Conservation (phyloP, 1,140 invertebrate genomes). For the Drosophila leontia region DNA sequence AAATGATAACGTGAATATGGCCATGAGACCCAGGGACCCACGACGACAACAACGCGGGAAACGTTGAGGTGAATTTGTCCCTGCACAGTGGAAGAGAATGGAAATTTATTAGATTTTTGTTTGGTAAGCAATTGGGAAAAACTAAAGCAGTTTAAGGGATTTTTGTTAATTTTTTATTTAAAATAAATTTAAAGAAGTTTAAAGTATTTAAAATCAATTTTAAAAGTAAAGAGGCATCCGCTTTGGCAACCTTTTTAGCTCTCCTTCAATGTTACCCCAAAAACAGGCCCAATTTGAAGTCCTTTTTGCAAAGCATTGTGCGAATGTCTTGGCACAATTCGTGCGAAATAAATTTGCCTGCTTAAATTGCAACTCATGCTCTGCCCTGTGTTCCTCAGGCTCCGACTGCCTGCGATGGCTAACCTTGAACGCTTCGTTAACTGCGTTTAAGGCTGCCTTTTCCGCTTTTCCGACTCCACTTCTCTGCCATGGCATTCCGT, state of each 20-base stretch:
- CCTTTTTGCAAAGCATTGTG: slow-evolving; percentile 43
- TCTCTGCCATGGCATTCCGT: neutral
- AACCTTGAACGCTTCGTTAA: slow-evolving; percentile 73
- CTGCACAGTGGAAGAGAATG: slow-evolving; percentile 8
- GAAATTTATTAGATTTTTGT: slow-evolving; percentile 5
- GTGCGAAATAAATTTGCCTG: slow-evolving; percentile 76
- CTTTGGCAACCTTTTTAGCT: too few relatives aligned
- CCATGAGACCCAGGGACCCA: slow-evolving; percentile 38
- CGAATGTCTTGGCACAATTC: slow-evolving; percentile 61
- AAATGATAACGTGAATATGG: slow-evolving; percentile 74
- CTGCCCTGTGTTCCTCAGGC: slow-evolving; percentile 23
- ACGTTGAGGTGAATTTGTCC: slow-evolving; percentile 10
- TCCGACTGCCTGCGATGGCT: slow-evolving; percentile 20
- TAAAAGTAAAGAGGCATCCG: too few relatives aligned
- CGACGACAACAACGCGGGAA: neutral
- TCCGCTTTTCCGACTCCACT: slow-evolving; percentile 5
- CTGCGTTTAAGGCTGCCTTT: slow-evolving; percentile 57
- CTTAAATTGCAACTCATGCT: slow-evolving; percentile 70
- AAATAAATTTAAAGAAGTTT: too few relatives aligned
- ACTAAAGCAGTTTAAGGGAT: neutral
- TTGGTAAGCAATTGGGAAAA: neutral
- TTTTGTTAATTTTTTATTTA: too few relatives aligned
- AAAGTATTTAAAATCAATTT: too few relatives aligned
- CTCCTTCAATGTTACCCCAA: neutral
- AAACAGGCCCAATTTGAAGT: slow-evolving; percentile 11